Evolutionary conservation across 2,888 invertebrate genomes (phyloP).

Genomic region (Doris montereyensis): DNA sequence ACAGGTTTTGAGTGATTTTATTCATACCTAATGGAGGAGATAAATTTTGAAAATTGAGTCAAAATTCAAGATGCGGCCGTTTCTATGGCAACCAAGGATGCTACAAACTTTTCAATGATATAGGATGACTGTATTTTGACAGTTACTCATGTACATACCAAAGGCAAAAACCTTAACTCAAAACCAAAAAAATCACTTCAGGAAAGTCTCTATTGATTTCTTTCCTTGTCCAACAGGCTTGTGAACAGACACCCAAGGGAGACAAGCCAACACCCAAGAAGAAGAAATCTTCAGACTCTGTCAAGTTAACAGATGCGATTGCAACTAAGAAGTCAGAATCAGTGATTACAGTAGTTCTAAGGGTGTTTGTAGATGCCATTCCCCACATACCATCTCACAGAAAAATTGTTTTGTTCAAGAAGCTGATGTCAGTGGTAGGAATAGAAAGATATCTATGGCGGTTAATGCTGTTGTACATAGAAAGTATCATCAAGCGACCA

Average conservation of each 20-base stretch:
- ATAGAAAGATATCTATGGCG: conserved; percentile 73
- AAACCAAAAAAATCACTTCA: too few species aligned
- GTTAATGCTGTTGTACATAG: conserved; percentile 73
- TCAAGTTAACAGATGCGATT: conserved; percentile 43
- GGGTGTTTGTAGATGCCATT: conserved; percentile 92
- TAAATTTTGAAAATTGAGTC: too few species aligned
- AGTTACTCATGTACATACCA: too few species aligned
- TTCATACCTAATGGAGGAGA: too few species aligned
- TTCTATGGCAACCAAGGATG: too few species aligned
- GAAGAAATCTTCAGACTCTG: conserved; percentile 23
- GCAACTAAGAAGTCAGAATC: conserved; percentile 52
- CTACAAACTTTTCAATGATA: too few species aligned
- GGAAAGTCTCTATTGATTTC: too few species aligned
- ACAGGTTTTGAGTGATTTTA: too few species aligned
- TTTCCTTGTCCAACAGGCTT: too few species aligned
- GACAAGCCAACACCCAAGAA: background rate
- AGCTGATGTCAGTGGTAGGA: conserved; percentile 81
- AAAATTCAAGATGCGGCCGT: too few species aligned
- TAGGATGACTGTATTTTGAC: too few species aligned
- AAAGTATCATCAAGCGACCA: conserved; percentile 66
- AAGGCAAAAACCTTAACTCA: too few species aligned
- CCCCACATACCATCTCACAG: conserved; percentile 95
- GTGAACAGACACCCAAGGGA: conserved; percentile 48
- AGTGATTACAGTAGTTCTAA: conserved; percentile 74
- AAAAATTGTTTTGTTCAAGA: conserved; percentile 82